A percentile compares a stretch with the other conserved stretches of the same genome.
phyloP scores from a whole-genome alignment of 2,888 invertebrate species.

The Caprella mutica region DNA sequence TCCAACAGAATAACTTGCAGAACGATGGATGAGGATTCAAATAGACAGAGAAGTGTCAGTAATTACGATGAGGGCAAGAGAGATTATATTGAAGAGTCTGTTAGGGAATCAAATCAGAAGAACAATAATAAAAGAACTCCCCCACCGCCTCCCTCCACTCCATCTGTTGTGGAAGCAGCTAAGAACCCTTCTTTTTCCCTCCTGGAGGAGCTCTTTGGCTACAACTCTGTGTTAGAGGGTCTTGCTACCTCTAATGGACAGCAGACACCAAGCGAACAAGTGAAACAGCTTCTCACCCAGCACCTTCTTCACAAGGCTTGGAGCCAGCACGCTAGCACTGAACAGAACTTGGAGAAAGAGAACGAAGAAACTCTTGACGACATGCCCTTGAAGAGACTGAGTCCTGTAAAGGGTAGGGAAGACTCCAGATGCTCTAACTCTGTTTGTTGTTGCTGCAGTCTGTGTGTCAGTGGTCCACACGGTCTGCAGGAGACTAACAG shows the following conservation, averaged over 20 bases:
- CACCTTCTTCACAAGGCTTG: background rate
- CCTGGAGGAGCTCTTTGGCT: constrained; percentile 31
- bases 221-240: constrained; percentile 8
- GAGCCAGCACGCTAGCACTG: background rate
- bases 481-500: background rate
- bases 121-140: background rate
- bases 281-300: background rate
- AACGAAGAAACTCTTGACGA: background rate
- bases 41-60: background rate
- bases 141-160: constrained; percentile 1
- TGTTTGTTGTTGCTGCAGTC: no score
- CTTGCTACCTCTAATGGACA: background rate
- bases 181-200: constrained; percentile 11
- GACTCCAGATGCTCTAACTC: no score
- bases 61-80: background rate
- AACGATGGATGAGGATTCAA: background rate
- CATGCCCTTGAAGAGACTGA: background rate
- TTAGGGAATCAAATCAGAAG: background rate
- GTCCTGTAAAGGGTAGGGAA: background rate
- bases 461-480: no score
- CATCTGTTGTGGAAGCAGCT: background rate
- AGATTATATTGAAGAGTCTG: background rate
- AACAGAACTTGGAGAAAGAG: background rate
- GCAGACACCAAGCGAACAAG: constrained; percentile 4
- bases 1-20: no score